Evolutionary conservation across 2,888 invertebrate species (phyloP), one percentile per base, ranked within the genome.

Genomic region (Himalopsyche japonica): DNA sequence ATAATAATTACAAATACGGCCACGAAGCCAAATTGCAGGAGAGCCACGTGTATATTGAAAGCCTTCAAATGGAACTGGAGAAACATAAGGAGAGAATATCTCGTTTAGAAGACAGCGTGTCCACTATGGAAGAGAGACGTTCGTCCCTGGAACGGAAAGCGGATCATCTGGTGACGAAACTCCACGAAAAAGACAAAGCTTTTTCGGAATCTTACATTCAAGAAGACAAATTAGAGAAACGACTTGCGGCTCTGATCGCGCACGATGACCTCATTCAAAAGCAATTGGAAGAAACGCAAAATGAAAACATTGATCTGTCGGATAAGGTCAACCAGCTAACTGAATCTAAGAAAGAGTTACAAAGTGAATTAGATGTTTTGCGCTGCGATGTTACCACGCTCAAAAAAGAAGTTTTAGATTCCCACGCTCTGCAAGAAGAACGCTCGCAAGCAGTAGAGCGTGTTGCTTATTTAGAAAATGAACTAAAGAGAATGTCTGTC

Each of bases 11-110:
- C 70, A 90, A 90, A 87, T 91, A 89, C 88, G 93, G 93, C 4
- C 91, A 93, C 81, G 93, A 95, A 86, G 95, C 95, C 1, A 96
- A 96, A 90, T 89, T 96, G 15, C 95, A 95, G 89, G 96, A 96
- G 89, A 92, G 95, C 86, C 95, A 96, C 88, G 92, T 95, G 79
- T 95, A 95, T 86, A 95, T 96, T 82, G 96, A 96, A 89, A 94
- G 93, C 57, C 90, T 96, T 84, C 95, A 96, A 89, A 90, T 92
- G 37, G 96, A 96, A 88, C 92, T 95, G 80, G 90, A 89, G 3
- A 94, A 94, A 88, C 94, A 94, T 82, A 94, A 94, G 87, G 93
- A 93, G 8, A 94, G 94, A 88, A 93, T 95, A 57, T 91, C 92
- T 47, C 93, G 93, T 48, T 92, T 96, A 49, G 95, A 96, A 88